A percentile compares a stretch with the other conserved stretches of the same genome.
phyloP scores from a whole-genome alignment of 92 coral and sea anemone species.

The Pocillopora meandrina region DNA sequence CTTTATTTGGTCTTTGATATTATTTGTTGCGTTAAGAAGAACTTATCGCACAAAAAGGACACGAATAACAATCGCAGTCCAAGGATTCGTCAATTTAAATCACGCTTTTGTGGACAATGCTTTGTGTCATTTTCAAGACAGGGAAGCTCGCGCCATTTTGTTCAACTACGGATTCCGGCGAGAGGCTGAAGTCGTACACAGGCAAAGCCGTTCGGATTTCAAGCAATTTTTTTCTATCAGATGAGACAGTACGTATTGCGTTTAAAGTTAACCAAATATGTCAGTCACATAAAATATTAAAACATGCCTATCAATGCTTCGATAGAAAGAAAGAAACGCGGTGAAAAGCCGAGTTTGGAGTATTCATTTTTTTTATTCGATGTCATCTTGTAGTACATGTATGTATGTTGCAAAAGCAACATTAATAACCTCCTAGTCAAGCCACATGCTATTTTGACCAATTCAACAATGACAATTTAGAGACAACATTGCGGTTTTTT shows the following conservation, averaged over 20 bases:
- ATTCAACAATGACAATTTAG: no score
- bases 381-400: no score
- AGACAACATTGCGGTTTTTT: no score
- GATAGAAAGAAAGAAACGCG: no score
- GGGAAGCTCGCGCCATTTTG: constrained; percentile 25
- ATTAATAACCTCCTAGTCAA: no score
- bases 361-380: no score
- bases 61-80: constrained; percentile 1
- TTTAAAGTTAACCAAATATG: not conserved
- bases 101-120: not conserved
- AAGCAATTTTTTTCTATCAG: not conserved
- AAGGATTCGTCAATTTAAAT: not conserved
- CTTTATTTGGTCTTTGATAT: constrained; percentile 25
- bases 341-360: no score
- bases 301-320: not conserved
- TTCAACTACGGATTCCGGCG: constrained; percentile 37
- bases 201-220: not conserved
- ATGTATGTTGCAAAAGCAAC: no score
- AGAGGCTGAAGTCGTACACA: not conserved
- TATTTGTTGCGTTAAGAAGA: constrained; percentile 3
- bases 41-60: not conserved
- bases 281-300: not conserved
- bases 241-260: not conserved
- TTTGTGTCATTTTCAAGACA: not conserved
- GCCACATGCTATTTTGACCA: no score